Base-by-base conservation (phyloP, 2,888 invertebrate genomes). In the Polyommatus icarus region DNA sequence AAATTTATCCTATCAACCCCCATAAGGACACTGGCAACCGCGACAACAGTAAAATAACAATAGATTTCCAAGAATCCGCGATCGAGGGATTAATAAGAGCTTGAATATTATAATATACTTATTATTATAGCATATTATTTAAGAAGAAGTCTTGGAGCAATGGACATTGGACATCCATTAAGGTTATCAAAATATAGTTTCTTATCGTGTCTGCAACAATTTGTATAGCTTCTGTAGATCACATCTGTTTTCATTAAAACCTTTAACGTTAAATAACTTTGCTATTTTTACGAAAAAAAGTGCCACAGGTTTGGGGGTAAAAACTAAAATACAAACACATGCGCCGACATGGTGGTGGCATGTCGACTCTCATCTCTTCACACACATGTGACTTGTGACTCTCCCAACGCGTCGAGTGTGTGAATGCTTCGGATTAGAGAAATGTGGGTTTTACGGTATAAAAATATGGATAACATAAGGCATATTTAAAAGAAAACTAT, bases 271-370 rank as follows among this genome's bases (percentile, higher is more conserved):
- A 59, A 59, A 59, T n/a, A 61, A 24, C 24, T 61, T 24, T 61
- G 24, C 24, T 61, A 24, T 20, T 24, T 24, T 61, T 61, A 24
- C 20, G 1, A 24, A 3, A 24, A 61, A 24, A 61, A 24, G 24
- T 24, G 24, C 10, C 24, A 29, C 6, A 15, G 5, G 18, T 67
- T 32, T 67, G 5, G 29, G 61, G 29, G 29, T 29, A 15, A 67
- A 67, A 67, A 67, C 29, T 67, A 71, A 54, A 29, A 72, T 0
- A 46, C 10, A 73, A 73, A 75, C 50, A 75, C 29, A 18, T 75
- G 75, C 29, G 24, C 50, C 73, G 73, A 73, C 54, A 29, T 18
- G 18, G 40, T 24, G 46, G 54, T 84, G 67, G 29, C 67, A 67
- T 67, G 67, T 32, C n/a, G n/a, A n/a, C 29, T 24, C 50, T 54